Conservation (phyloP, 2,797 vertebrate species). For the Amniataba percoides region DNA sequence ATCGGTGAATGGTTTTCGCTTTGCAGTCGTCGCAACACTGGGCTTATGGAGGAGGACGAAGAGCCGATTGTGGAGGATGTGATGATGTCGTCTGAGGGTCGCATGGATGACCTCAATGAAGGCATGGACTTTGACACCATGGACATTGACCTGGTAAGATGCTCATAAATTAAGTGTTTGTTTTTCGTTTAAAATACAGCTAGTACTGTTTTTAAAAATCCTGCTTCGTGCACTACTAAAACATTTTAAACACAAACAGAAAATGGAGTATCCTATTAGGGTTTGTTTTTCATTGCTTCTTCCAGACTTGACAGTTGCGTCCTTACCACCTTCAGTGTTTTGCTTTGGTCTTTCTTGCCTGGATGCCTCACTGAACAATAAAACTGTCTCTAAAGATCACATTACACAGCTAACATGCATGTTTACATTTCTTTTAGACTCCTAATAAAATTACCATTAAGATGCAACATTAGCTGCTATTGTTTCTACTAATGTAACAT, state of each 20-base stretch:
- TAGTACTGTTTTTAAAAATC: not conserved
- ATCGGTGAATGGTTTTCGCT: constrained; percentile 1
- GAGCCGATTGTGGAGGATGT: constrained; percentile 99
- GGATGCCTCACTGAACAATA: not conserved
- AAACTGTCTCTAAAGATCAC: not conserved
- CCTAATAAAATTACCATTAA: not conserved
- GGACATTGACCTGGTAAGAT: constrained; percentile 99
- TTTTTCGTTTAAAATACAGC: not conserved
- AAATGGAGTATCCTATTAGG: too few relatives aligned
- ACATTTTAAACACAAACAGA: too few relatives aligned
- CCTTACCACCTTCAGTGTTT: not conserved
- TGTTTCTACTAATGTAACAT: not conserved
- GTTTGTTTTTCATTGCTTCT: not conserved
- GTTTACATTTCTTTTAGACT: not conserved
- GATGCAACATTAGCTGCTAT: not conserved
- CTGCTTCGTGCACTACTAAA: not conserved
- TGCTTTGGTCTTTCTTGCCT: not conserved
- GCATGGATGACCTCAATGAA: constrained; percentile 99
- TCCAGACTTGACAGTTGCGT: not conserved
- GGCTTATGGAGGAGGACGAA: constrained; percentile 99
- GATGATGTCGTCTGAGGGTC: constrained; percentile 99
- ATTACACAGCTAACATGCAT: not conserved
- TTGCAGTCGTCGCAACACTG: constrained; percentile 94
- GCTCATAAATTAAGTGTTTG: not conserved
- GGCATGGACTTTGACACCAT: constrained; percentile 99